Conservation (phyloP, 1,140 invertebrate species). For the Brachionus rotundiformis region DNA sequence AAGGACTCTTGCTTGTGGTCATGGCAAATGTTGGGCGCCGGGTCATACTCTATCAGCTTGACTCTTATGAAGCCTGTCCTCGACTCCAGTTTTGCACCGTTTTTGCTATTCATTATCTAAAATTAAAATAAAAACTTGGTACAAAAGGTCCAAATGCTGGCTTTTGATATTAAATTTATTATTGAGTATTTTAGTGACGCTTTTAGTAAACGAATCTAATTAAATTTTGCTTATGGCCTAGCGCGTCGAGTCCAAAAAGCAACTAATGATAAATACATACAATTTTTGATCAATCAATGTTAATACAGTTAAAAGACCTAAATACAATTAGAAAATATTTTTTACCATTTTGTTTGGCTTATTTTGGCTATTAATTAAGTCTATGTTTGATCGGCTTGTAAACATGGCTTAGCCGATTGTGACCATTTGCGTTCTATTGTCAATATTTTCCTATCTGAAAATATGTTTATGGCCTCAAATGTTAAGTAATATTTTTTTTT, state of each 20-base stretch:
- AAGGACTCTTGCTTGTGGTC: constrained; percentile 20
- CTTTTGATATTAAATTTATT: neutral
- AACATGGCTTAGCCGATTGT: neutral
- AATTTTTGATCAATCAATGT: constrained; percentile 43
- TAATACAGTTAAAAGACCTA: constrained; percentile 11
- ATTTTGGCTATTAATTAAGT: neutral
- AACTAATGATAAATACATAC: constrained; percentile 33
- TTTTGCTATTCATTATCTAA: neutral
- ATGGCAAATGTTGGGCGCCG: neutral
- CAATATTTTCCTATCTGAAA: neutral
- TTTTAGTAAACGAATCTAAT: neutral
- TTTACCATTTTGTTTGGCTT: constrained; percentile 9
- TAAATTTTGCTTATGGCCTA: neutral
- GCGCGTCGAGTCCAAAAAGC: neutral
- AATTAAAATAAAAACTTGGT: neutral
- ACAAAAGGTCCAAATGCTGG: neutral
- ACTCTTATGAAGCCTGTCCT: constrained; percentile 22
- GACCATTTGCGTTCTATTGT: neutral
- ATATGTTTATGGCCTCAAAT: neutral
- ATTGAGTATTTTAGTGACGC: neutral
- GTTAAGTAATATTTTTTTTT: neutral
- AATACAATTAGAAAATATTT: neutral
- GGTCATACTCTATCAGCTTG: constrained; percentile 20
- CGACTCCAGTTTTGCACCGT: neutral
- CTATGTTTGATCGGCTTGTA: neutral